Conservation (phyloP, 2,888 invertebrate genomes). For the Lasiommata megera region DNA sequence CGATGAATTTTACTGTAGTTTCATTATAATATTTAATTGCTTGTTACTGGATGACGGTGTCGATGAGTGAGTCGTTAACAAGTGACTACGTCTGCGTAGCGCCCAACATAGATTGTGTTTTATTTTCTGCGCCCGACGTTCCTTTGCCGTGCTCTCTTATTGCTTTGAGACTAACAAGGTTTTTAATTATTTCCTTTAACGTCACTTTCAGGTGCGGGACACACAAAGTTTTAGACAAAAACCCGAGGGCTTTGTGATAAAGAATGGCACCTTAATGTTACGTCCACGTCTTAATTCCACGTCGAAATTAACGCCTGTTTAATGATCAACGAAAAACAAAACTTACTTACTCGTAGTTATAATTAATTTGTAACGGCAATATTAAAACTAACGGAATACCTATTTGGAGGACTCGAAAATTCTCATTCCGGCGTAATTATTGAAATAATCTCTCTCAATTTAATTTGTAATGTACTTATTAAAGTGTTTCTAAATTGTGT, state of each 20-base stretch:
- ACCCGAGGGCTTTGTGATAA: slow-evolving; percentile 19
- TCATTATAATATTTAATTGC: no score
- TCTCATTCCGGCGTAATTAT: no score
- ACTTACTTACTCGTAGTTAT: no score
- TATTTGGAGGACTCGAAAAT: no score
- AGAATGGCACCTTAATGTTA: slow-evolving; percentile 7
- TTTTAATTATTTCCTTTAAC: slow-evolving; percentile 80
- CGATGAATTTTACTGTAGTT: no score
- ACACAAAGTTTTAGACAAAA: slow-evolving; percentile 27
- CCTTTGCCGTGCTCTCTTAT: slow-evolving; percentile 68
- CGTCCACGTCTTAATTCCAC: slow-evolving; percentile 5
- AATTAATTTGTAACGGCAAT: no score
- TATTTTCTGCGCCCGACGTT: slow-evolving; percentile 66
- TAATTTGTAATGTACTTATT: no score
- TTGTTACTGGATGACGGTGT: no score
- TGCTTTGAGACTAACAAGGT: slow-evolving; percentile 74
- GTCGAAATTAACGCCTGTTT: background rate
- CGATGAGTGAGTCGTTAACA: no score
- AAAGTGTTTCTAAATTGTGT: no score
- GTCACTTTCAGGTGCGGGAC: slow-evolving; percentile 57
- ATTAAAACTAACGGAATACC: no score
- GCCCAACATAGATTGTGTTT: slow-evolving; percentile 46
- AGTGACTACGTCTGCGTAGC: background rate
- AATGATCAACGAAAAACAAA: background rate
- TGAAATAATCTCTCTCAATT: no score